Conservation (phyloP, 2,113 vertebrate species). For the Riparia riparia region DNA sequence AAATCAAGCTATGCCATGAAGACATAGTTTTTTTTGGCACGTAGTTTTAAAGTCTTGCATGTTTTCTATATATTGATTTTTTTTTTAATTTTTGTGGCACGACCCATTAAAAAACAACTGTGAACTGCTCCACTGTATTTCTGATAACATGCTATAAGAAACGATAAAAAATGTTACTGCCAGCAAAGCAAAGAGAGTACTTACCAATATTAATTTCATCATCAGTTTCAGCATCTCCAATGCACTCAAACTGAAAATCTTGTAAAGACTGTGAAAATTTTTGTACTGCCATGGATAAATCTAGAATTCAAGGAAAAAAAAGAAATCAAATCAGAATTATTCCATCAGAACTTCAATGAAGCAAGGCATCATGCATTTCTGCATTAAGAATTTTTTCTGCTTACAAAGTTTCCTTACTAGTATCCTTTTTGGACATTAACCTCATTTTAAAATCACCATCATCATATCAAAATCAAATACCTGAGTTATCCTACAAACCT, state of each 20-base stretch:
- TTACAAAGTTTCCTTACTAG: neutral
- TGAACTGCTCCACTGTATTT: neutral
- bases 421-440: neutral
- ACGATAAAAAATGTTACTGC: neutral
- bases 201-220: constrained; percentile 96
- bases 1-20: neutral
- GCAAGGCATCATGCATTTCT: neutral
- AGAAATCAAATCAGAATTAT: neutral
- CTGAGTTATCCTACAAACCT: neutral
- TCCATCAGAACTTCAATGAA: neutral
- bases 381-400: neutral
- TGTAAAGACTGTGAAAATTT: constrained; percentile 94
- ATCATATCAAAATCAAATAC: neutral
- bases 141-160: neutral
- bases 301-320: constrained; percentile 68
- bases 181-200: constrained; percentile 27
- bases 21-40: neutral
- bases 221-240: constrained; percentile 94
- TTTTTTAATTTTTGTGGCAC: neutral
- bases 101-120: neutral
- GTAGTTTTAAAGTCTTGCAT: neutral
- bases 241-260: constrained; percentile 96
- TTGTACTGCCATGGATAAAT: constrained; percentile 91
- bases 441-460: neutral
- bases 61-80: neutral